Conservation (phyloP, 2,113 vertebrate species). For the Cariama cristata region DNA sequence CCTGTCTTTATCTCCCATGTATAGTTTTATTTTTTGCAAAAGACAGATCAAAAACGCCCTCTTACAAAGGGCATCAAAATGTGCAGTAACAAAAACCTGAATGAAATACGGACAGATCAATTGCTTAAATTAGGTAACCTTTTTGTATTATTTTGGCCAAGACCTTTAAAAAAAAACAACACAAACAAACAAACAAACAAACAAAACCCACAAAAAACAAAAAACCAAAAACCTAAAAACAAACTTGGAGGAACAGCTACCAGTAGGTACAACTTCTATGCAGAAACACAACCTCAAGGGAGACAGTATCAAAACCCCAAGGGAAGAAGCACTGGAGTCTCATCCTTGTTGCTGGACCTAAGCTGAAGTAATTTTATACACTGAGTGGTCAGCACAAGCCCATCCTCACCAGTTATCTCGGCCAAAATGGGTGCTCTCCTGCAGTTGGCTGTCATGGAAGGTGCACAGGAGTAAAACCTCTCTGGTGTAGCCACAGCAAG, state of each 20-base stretch:
- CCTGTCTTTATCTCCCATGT: background rate
- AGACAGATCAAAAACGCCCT: background rate
- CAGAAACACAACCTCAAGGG: background rate
- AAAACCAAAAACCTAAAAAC: too few relatives aligned
- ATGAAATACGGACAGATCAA: background rate
- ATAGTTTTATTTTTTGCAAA: background rate
- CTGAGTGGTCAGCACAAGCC: background rate
- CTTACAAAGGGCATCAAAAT: background rate
- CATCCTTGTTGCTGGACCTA: background rate
- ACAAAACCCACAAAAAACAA: too few relatives aligned
- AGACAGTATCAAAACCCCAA: background rate
- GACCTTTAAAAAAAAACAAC: background rate
- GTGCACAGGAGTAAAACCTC: background rate
- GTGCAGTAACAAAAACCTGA: background rate
- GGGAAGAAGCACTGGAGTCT: background rate
- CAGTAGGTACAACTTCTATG: rapidly evolving
- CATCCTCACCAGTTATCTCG: background rate
- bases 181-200: too few relatives aligned
- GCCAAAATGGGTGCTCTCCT: background rate
- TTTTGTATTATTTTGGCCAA: background rate
- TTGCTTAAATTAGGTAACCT: background rate
- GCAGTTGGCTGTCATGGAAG: background rate
- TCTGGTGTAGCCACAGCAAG: background rate
- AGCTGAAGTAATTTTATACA: background rate
- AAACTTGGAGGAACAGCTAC: background rate